A percentile compares a stretch with the other conserved stretches of the same genome.
Conservation (phyloP, 2,113 vertebrate species). For the Crotalus horridus region DNA sequence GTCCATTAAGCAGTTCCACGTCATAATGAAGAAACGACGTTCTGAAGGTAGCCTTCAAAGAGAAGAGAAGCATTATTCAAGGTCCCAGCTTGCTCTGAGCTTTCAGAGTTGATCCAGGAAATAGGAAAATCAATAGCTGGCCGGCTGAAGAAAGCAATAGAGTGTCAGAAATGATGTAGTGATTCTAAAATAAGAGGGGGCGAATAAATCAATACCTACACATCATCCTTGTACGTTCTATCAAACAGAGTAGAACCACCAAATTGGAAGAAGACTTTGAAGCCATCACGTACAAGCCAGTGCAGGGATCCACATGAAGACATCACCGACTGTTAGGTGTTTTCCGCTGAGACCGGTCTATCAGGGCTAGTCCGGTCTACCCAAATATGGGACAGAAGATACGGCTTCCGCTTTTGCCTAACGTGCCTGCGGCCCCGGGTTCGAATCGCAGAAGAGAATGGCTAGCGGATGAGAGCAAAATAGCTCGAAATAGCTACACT, state of each 20-base stretch:
- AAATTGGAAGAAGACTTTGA: neutral
- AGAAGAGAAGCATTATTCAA: neutral
- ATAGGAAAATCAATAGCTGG: neutral
- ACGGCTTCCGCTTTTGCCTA: too few relatives aligned
- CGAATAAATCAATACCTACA: neutral
- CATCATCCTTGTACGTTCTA: neutral
- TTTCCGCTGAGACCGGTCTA: too few relatives aligned
- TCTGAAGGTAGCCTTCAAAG: neutral
- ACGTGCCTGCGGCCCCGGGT: too few relatives aligned
- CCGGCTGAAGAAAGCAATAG: neutral
- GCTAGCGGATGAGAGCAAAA: too few relatives aligned
- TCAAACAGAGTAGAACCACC: neutral
- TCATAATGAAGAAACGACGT: neutral
- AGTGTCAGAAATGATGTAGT: neutral
- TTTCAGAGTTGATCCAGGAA: too few relatives aligned
- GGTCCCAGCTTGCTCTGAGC: fast-evolving
- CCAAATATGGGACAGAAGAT: too few relatives aligned
- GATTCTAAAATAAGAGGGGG: neutral
- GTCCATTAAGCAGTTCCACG: neutral
- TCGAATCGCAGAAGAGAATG: too few relatives aligned
- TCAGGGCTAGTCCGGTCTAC: too few relatives aligned
- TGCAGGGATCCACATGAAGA: neutral
- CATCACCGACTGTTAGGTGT: neutral
- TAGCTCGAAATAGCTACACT: too few relatives aligned
- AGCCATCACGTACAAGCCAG: neutral